Evolutionary conservation across 2,888 invertebrate genomes (phyloP).

Genomic region (Rhyacophila evoluta): DNA sequence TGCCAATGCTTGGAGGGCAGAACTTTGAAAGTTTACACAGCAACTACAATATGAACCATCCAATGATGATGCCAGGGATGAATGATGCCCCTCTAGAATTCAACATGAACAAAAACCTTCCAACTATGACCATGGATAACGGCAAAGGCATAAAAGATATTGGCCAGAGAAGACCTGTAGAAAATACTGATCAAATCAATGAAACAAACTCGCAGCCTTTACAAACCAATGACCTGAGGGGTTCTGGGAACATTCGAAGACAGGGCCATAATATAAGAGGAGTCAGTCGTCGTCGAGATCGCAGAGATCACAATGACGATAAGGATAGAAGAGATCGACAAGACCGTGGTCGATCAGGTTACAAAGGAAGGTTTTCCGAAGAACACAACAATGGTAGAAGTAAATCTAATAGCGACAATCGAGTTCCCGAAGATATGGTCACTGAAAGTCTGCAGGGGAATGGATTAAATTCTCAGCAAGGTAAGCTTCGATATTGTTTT

Average conservation of each 20-base stretch:
- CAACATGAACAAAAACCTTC: slow-evolving; percentile 72
- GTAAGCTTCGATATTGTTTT: no score
- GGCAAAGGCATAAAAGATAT: slow-evolving; percentile 20
- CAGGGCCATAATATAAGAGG: slow-evolving; percentile 16
- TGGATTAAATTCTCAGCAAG: slow-evolving; percentile 17
- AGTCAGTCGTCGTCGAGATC: slow-evolving; percentile 41
- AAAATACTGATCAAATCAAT: slow-evolving; percentile 23
- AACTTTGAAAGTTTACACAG: slow-evolving; percentile 48
- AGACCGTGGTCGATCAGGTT: slow-evolving; percentile 42
- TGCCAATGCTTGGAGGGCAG: slow-evolving; percentile 46
- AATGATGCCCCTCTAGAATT: slow-evolving; percentile 74
- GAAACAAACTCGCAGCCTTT: slow-evolving; percentile 7
- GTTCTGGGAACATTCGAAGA: neutral
- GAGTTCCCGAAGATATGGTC: slow-evolving; percentile 38
- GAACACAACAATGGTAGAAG: neutral
- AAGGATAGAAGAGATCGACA: slow-evolving; percentile 41
- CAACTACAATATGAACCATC: slow-evolving; percentile 49
- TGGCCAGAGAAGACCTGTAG: slow-evolving; percentile 13
- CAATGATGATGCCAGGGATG: slow-evolving; percentile 61
- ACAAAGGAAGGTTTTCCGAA: slow-evolving; percentile 44
- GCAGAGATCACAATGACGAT: slow-evolving; percentile 49
- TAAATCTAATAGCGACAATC: slow-evolving; percentile 25
- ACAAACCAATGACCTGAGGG: slow-evolving; percentile 10
- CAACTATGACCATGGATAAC: slow-evolving; percentile 62
- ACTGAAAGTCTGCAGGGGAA: slow-evolving; percentile 35